Conservation (phyloP, 2,888 invertebrate species). For the Eubasilissa splendida region DNA sequence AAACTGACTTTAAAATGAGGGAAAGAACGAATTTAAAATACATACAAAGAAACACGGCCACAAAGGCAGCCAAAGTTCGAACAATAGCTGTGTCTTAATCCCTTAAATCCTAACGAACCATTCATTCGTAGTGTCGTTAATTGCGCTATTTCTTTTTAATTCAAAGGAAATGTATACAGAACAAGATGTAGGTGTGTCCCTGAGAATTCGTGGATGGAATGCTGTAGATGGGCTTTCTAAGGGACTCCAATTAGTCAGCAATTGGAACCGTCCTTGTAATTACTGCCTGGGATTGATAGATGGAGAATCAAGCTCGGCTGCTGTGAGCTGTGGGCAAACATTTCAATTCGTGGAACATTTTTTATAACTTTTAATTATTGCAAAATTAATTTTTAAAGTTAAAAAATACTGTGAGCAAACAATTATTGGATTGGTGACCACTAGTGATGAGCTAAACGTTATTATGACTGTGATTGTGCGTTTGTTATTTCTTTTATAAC, state of each 20-base stretch:
- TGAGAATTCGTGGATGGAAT: constrained; percentile 28
- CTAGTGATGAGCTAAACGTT: no score
- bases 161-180: constrained; percentile 39
- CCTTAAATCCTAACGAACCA: constrained; percentile 41
- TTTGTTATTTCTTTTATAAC: no score
- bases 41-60: constrained; percentile 1
- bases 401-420: no score
- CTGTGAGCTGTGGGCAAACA: constrained; percentile 4
- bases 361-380: constrained; percentile 6
- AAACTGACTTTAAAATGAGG: no score
- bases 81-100: constrained; percentile 40
- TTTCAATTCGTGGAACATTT: not conserved
- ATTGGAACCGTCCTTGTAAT: constrained; percentile 48
- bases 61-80: constrained; percentile 1
- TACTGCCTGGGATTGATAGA: constrained; percentile 48
- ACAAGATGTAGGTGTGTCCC: constrained; percentile 14
- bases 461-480: no score
- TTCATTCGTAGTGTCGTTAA: constrained; percentile 41
- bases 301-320: not conserved
- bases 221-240: constrained; percentile 29
- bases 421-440: no score
- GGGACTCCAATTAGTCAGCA: constrained; percentile 51
- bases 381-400: not conserved
- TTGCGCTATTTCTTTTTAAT: constrained; percentile 45
- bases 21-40: constrained; percentile 11